Evolutionary conservation across 64 coral and sea anemone species (phyloP).

Genomic region (Platygyra sinensis): DNA sequence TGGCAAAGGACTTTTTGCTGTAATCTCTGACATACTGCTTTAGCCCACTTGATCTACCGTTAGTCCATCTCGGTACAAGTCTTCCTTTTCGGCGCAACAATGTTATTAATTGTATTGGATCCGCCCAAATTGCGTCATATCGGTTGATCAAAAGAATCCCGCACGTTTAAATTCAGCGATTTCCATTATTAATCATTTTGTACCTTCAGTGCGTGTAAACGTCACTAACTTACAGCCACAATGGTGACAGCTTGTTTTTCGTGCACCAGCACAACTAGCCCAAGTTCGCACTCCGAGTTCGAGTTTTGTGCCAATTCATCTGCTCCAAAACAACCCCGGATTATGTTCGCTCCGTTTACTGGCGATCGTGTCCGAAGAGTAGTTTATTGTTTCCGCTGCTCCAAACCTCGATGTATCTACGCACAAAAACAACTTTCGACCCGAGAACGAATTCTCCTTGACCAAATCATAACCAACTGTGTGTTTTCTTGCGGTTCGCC

Average conservation of each 20-base stretch:
- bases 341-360: slow-evolving; percentile 3
- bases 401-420: slow-evolving; percentile 24
- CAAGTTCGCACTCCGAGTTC: not conserved
- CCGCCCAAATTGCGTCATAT: no score
- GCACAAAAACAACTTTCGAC: slow-evolving; percentile 9
- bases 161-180: no score
- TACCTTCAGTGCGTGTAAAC: no score
- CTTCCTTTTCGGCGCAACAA: no score
- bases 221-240: not conserved
- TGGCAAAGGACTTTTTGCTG: no score
- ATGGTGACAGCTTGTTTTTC: not conserved
- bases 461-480: not conserved
- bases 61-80: no score
- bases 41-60: no score
- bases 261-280: not conserved
- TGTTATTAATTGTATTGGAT: no score
- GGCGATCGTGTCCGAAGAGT: slow-evolving; percentile 14
- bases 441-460: slow-evolving; percentile 6
- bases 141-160: no score
- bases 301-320: not conserved
- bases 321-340: not conserved
- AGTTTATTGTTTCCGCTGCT: slow-evolving; percentile 10
- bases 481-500: slow-evolving; percentile 21
- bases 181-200: no score
- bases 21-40: no score